Conservation (phyloP, 2,888 invertebrate genomes). For the Lithophane socia region DNA sequence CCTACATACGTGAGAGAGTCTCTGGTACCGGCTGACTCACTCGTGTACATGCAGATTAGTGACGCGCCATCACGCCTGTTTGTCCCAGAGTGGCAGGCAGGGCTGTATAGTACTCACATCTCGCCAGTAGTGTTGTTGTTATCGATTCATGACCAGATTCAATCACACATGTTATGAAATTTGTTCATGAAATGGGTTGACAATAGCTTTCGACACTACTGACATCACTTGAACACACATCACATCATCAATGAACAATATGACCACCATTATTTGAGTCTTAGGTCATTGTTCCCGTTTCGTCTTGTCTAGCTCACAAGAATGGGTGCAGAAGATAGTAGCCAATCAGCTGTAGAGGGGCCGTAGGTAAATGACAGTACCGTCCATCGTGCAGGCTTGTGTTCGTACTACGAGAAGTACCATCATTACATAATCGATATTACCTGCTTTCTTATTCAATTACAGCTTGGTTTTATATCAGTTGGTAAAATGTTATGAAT, state of each 20-base stretch:
- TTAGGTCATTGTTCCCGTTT: background rate
- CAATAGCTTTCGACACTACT: conserved; percentile 8
- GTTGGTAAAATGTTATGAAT: background rate
- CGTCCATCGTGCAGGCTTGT: background rate
- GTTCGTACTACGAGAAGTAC: background rate
- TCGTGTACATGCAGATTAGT: conserved; percentile 16
- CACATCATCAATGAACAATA: conserved; percentile 2
- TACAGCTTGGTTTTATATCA: background rate
- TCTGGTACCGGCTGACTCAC: conserved; percentile 22
- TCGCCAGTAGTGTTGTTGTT: background rate
- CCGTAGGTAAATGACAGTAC: background rate
- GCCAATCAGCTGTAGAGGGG: background rate
- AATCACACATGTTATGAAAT: background rate
- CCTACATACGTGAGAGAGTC: conserved; percentile 13
- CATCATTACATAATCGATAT: background rate
- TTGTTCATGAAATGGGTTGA: background rate
- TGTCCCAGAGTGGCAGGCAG: background rate
- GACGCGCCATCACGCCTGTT: background rate
- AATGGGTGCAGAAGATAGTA: background rate
- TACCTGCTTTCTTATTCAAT: background rate
- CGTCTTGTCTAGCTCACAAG: background rate
- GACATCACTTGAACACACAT: background rate
- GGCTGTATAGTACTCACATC: background rate
- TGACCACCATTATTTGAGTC: conserved; percentile 6
- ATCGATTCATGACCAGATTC: conserved; percentile 1